Evolutionary conservation across 2,113 vertebrate genomes (phyloP).

Genomic region (Nothobranchius kuhntae): DNA sequence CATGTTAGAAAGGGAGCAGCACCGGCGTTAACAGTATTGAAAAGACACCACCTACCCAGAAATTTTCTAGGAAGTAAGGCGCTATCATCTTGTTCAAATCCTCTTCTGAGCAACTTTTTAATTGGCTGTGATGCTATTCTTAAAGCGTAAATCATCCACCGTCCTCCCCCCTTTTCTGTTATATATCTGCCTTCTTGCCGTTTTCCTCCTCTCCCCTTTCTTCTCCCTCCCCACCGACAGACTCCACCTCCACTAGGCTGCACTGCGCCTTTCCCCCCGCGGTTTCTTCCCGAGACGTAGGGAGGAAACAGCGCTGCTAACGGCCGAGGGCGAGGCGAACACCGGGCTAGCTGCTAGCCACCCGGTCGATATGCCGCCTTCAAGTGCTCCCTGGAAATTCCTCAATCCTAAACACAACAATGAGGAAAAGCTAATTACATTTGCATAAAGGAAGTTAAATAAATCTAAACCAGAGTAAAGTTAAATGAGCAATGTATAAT

Average conservation of each 20-base stretch:
- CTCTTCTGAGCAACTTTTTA: conserved; percentile 44
- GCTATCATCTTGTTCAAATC: conserved; percentile 84
- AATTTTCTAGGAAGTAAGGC: conserved; percentile 92
- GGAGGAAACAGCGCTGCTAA: conserved; percentile 66
- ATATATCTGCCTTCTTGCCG: conserved; percentile 66
- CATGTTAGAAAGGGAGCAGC: conserved; percentile 29
- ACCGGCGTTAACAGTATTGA: conserved; percentile 54
- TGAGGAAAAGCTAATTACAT: background rate
- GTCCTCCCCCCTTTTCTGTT: conserved; percentile 69
- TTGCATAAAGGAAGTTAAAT: no score
- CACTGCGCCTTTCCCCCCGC: conserved; percentile 20
- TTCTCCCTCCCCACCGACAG: conserved; percentile 74
- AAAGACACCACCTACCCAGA: conserved; percentile 85
- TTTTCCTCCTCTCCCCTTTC: conserved; percentile 73
- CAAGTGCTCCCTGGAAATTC: conserved; percentile 10
- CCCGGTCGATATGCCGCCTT: conserved; percentile 32
- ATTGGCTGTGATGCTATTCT: conserved; percentile 49
- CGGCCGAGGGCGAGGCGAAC: conserved; percentile 12
- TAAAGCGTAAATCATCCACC: conserved; percentile 64
- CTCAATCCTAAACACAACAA: background rate
- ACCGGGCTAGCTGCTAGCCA: background rate
- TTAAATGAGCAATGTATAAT: no score
- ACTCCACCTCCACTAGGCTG: conserved; percentile 78
- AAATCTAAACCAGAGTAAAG: no score
- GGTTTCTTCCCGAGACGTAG: conserved; percentile 12